Conservation (phyloP, 2,797 vertebrate genomes). For the Gambelia wislizenii region DNA sequence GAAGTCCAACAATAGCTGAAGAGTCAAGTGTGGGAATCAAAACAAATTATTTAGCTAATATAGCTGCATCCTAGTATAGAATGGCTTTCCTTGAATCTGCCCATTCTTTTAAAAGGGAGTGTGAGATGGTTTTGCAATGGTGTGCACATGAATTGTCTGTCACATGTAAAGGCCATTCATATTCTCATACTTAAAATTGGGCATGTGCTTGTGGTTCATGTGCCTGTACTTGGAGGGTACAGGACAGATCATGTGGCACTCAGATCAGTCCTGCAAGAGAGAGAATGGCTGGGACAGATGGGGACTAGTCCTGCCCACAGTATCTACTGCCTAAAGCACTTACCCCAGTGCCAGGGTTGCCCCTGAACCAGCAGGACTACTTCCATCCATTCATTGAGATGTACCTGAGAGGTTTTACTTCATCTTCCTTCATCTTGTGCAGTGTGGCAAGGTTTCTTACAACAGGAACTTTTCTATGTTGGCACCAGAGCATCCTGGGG, state of each 20-base stretch:
- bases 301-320: not conserved
- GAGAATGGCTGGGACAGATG: not conserved
- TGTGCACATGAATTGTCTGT: not conserved
- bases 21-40: not conserved
- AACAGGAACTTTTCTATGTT: not conserved
- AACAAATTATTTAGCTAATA: not conserved
- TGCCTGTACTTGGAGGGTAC: not conserved
- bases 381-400: too few relatives aligned
- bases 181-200: not conserved
- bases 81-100: not conserved
- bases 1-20: too few relatives aligned
- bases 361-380: not conserved
- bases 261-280: not conserved
- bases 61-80: too few relatives aligned
- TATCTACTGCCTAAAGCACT: not conserved
- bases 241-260: not conserved
- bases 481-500: not conserved
- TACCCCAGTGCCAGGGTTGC: not conserved
- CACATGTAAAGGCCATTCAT: not conserved
- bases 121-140: not conserved
- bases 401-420: not conserved
- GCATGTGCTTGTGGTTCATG: not conserved
- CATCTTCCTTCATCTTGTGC: not conserved
- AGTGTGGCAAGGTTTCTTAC: not conserved
- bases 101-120: not conserved